phyloP scores from a whole-genome alignment of 2,113 vertebrate genomes.

The Choloepus hoffmanni region DNA sequence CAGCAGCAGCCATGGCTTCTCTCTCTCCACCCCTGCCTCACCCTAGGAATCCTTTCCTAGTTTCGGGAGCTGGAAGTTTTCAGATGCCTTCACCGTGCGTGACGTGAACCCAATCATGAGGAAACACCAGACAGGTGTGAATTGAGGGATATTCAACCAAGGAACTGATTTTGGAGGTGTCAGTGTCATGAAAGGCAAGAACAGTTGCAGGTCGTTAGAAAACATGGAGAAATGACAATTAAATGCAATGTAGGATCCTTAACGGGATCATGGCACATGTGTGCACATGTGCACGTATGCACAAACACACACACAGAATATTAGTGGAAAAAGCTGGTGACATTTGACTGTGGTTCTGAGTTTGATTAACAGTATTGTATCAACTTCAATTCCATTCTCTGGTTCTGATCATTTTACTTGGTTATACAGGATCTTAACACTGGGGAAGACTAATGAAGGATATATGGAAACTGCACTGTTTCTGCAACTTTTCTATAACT shows the following conservation, averaged over 20 bases:
- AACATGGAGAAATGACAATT: background rate
- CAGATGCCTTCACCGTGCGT: background rate
- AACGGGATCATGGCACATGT: background rate
- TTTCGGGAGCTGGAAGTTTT: conserved; percentile 23
- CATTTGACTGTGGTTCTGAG: background rate
- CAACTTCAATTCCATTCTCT: background rate
- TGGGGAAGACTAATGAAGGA: background rate
- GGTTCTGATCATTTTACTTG: background rate
- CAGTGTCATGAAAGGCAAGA: background rate
- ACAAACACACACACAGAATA: background rate
- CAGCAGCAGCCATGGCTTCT: too few species aligned
- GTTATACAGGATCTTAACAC: background rate
- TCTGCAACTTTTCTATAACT: background rate
- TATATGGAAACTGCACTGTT: background rate
- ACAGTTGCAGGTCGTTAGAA: background rate
- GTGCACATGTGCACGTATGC: too few species aligned
- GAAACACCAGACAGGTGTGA: background rate
- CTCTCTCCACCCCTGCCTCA: too few species aligned
- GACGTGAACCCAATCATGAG: background rate
- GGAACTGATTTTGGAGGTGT: background rate
- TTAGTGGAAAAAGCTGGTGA: background rate
- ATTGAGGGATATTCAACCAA: background rate
- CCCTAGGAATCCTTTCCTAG: background rate
- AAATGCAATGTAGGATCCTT: background rate
- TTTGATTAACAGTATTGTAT: background rate